A percentile compares a stretch with the other conserved stretches of the same genome.
Evolutionary conservation across 1,140 invertebrate genomes (phyloP).

Genomic region (Eupristina koningsbergeri): DNA sequence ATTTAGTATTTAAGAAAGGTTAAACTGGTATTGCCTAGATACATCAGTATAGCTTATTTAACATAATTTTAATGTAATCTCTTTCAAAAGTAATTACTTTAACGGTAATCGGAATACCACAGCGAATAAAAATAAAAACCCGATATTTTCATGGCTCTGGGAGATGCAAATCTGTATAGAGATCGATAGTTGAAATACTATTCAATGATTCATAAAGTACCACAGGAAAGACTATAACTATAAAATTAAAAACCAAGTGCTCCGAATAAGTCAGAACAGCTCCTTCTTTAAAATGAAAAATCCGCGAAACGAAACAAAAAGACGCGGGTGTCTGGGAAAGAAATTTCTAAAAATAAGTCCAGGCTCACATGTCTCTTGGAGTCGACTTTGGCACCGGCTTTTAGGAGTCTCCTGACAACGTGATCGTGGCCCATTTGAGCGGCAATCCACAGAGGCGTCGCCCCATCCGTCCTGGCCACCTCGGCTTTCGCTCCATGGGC

Average conservation of each 20-base stretch:
- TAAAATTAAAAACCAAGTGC: neutral
- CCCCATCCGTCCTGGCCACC: constrained; percentile 83
- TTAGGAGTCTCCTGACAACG: constrained; percentile 84
- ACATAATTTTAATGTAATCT: no score
- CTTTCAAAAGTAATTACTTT: no score
- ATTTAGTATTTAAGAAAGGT: no score
- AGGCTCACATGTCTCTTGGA: constrained; percentile 82
- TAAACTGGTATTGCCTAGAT: no score
- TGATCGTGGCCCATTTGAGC: constrained; percentile 93
- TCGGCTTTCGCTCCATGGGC: constrained; percentile 82
- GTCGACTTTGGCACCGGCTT: constrained; percentile 86
- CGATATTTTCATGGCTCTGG: no score
- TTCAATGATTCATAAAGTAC: neutral
- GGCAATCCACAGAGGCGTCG: constrained; percentile 93
- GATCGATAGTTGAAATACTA: neutral
- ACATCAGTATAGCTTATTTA: no score
- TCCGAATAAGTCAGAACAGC: neutral
- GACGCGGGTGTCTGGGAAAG: neutral
- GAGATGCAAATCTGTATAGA: no score
- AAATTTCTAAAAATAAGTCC: constrained; percentile 26
- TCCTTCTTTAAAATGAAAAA: neutral
- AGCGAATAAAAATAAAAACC: no score
- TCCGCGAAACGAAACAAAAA: neutral
- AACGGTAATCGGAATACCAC: no score
- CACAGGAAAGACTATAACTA: no score